A percentile compares a stretch with the other conserved stretches of the same genome.
Evolutionary conservation across 2,797 vertebrate genomes (phyloP).

Genomic region (Parauchenoglanis punctatus): DNA sequence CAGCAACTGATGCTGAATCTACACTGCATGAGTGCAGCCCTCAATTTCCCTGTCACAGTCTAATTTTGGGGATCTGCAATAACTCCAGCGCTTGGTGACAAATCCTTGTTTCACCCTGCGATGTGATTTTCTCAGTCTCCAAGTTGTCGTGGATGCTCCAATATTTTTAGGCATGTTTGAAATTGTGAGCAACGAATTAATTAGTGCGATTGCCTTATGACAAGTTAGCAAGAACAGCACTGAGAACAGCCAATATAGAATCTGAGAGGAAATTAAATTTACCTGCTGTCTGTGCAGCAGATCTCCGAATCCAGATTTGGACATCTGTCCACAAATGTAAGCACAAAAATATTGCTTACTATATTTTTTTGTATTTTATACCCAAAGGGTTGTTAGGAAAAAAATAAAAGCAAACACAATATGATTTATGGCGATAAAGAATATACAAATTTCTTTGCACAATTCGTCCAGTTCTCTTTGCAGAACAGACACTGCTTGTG

Average conservation of each 20-base stretch:
- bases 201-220: too few relatives aligned
- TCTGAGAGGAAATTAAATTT: not conserved
- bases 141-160: not conserved
- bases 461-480: not conserved
- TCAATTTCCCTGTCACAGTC: not conserved
- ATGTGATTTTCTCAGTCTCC: not conserved
- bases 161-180: not conserved
- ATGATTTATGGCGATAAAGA: not conserved
- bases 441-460: not conserved
- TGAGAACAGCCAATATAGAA: not conserved
- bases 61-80: not conserved
- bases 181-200: not conserved
- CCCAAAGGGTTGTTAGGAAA: not conserved
- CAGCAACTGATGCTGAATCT: not conserved
- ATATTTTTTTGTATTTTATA: not conserved
- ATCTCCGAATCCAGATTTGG: not conserved
- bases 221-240: not conserved
- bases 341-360: not conserved
- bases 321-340: not conserved
- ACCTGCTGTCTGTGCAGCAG: not conserved
- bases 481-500: not conserved
- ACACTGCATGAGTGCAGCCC: not conserved
- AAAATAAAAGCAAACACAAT: not conserved
- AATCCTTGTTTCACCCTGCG: not conserved
- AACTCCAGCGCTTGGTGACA: not conserved